Evolutionary conservation across 2,888 invertebrate species (phyloP).

Genomic region (Allolobophora icterica): DNA sequence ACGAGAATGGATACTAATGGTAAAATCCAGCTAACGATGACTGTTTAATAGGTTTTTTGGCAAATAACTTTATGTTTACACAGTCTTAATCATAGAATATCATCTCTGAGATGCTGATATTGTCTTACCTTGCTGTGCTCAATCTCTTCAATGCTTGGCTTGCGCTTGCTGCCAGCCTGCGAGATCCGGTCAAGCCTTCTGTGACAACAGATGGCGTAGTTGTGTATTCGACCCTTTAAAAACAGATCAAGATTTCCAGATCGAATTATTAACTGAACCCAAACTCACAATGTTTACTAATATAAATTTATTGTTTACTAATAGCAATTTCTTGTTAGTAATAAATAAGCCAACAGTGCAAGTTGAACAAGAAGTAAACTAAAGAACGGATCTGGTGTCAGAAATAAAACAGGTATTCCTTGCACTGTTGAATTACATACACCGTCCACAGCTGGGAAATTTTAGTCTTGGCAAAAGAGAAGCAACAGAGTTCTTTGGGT

Average conservation of each 20-base stretch:
- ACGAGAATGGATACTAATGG: background rate
- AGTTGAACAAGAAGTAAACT: too few species aligned
- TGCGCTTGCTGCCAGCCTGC: constrained; percentile 86
- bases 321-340: too few species aligned
- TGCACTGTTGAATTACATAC: too few species aligned
- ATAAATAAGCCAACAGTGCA: too few species aligned
- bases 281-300: background rate
- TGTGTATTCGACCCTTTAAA: constrained; percentile 36
- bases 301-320: too few species aligned
- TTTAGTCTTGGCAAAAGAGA: too few species aligned
- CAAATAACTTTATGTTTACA: too few species aligned
- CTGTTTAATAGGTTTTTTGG: too few species aligned
- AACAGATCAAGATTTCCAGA: background rate
- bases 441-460: too few species aligned
- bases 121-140: constrained; percentile 80
- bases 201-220: constrained; percentile 84
- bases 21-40: background rate
- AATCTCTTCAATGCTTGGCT: constrained; percentile 90
- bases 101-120: background rate
- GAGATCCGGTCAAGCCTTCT: constrained; percentile 82
- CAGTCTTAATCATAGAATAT: background rate
- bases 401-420: too few species aligned
- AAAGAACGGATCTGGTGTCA: too few species aligned
- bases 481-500: too few species aligned
- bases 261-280: background rate